phyloP scores from a whole-genome alignment of 2,888 invertebrate species.

The Apoderus coryli region DNA sequence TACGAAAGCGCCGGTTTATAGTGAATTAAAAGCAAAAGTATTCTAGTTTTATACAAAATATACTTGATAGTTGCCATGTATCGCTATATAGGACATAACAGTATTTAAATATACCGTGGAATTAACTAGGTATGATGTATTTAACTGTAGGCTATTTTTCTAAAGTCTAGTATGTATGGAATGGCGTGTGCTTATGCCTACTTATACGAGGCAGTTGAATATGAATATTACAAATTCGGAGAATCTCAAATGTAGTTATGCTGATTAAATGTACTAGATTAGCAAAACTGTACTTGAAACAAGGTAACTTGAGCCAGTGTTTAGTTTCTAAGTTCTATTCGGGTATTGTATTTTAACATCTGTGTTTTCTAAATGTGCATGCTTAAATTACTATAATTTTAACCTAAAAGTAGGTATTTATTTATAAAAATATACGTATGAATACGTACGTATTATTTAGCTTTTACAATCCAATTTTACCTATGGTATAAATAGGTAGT shows the following conservation, averaged over 20 bases:
- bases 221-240: constrained; percentile 33
- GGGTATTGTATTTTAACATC: too few species aligned
- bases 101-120: constrained; percentile 48
- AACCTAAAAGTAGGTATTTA: too few species aligned
- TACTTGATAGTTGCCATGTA: constrained; percentile 26
- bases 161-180: constrained; percentile 37
- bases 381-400: too few species aligned
- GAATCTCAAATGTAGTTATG: constrained; percentile 33
- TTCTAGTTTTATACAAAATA: too few species aligned
- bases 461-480: too few species aligned
- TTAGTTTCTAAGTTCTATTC: constrained; percentile 17
- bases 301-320: constrained; percentile 30
- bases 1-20: constrained; percentile 50
- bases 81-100: constrained; percentile 28
- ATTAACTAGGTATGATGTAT: constrained; percentile 56
- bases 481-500: too few species aligned
- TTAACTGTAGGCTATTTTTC: constrained; percentile 31
- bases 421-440: too few species aligned
- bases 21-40: constrained; percentile 33
- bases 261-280: constrained; percentile 34
- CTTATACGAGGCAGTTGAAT: constrained; percentile 43
- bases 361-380: too few species aligned
- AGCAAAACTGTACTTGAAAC: constrained; percentile 32
- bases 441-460: too few species aligned
- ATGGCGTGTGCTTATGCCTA: constrained; percentile 55